Base-by-base conservation (phyloP, 1,140 invertebrate genomes). In the Drosophila grimshawi region DNA sequence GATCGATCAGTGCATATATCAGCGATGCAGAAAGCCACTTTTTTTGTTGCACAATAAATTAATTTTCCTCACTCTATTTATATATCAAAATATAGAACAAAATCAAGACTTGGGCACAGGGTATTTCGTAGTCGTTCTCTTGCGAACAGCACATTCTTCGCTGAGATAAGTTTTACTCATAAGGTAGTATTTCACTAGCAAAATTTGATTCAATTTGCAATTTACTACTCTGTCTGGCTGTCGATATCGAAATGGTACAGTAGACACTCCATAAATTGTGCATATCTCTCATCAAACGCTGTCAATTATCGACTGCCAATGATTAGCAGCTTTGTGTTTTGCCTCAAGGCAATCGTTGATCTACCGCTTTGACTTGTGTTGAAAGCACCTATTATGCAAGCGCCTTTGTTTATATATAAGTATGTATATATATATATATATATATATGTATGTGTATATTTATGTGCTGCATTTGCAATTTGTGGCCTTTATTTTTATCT, bases 401-500 rank as follows among this genome's bases (percentile, higher is more conserved):
- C 0, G 19, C 5, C 7, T 48, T 19, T 48, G 19, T 48, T 49
- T 61, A 45, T 37, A 51, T 52, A 52, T 35, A 35, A 37, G 51
- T 32, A 56, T 53, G 30, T 46, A 27, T 29, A 29, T 48, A 37
- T 43, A 41, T 11, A 57, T 11, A 43, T 5, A 33, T n/a, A n/a
- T 49, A 45, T 61, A 4, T 29, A 2, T 37, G 3, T 29, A 11
- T 45, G 11, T 49, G 27, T 19, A 6, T 5, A 39, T 35, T 41
- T 55, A 27, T 29, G 41, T 29, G 19, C 41, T 41, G 35, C 60
- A 29, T 51, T 39, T 59, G 56, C 41, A 45, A 45, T 43, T 59
- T 39, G 10, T 30, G 27, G 27, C 53, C 57, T 60, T 46, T 48
- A 49, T 66, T 6, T 51, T 57, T 65, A 65, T 65, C 63, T 49